These are phyloP conservation scores for Ciconia maguari DNA, from an alignment of 2,113 vertebrate genomes.

Conservation along the genomic window DNA sequence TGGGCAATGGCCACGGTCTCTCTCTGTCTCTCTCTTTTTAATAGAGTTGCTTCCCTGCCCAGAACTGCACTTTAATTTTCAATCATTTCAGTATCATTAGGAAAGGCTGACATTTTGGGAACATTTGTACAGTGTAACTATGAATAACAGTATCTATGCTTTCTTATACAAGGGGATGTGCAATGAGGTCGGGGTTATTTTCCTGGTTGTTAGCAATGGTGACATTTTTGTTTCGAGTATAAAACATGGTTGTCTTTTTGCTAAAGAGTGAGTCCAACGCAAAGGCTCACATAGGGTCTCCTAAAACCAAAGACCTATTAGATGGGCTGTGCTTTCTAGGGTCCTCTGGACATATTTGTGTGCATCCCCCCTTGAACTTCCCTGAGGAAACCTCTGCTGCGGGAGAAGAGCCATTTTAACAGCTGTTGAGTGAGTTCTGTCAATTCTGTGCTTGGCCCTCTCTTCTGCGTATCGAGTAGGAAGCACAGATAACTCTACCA, in stretches of 20 bases:
- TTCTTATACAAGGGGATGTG: not conserved
- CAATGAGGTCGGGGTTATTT: not conserved
- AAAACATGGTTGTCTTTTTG: not conserved
- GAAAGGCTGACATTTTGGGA: constrained; percentile 26
- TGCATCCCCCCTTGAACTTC: not conserved
- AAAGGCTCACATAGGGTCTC: not conserved
- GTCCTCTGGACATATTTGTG: not conserved
- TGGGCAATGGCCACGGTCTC: constrained; percentile 12
- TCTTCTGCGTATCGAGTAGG: accelerated
- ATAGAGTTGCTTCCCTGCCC: constrained; percentile 11
- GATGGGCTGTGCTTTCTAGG: not conserved
- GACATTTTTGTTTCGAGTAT: not conserved
- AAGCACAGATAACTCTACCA: not conserved
- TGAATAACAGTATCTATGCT: not conserved
- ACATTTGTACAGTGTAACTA: not conserved
- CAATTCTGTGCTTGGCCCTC: not conserved
- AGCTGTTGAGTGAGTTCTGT: not conserved
- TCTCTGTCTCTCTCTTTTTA: constrained; percentile 25
- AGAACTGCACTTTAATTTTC: constrained; percentile 19
- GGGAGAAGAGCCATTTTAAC: not conserved
- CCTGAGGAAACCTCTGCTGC: not conserved
- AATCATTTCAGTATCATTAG: not conserved
- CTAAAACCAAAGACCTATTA: not conserved
- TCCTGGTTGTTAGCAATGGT: not conserved
- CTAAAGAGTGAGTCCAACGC: not conserved